Conservation (phyloP, 2,113 vertebrate species). For the Mastomys natalensis region DNA sequence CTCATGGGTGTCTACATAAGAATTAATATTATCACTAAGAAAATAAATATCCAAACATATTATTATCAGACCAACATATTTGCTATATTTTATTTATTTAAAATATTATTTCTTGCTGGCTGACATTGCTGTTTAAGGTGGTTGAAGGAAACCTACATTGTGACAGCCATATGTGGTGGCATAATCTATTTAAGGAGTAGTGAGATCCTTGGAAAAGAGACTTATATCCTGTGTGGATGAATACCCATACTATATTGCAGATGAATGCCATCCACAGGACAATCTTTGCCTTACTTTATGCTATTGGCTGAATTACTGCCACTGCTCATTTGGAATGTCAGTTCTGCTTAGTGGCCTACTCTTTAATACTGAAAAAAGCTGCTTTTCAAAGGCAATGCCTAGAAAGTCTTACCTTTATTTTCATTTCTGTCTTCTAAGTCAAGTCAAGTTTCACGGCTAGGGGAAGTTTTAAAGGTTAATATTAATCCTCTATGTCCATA, state of each 20-base stretch:
- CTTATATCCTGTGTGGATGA: not conserved
- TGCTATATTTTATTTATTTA: slow-evolving; percentile 3
- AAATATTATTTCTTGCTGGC: not conserved
- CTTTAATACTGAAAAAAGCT: not conserved
- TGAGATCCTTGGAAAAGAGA: not conserved
- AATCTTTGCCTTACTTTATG: slow-evolving; percentile 9
- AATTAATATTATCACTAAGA: not conserved
- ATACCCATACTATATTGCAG: not conserved
- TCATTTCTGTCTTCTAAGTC: slow-evolving; percentile 20
- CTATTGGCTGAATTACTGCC: not conserved
- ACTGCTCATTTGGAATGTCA: slow-evolving; percentile 41
- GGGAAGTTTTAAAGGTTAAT: not conserved
- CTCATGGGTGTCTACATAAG: not conserved
- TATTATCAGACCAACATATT: not conserved
- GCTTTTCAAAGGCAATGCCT: slow-evolving; percentile 11
- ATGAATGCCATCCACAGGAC: not conserved
- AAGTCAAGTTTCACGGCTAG: not conserved
- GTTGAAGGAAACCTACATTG: not conserved
- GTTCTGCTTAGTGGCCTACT: slow-evolving; percentile 24
- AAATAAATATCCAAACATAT: not conserved
- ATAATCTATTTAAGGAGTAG: not conserved
- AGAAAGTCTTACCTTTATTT: slow-evolving; percentile 25
- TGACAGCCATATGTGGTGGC: not conserved
- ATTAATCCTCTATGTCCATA: not conserved
- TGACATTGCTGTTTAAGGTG: not conserved